Base-by-base conservation (phyloP, 2,797 vertebrate genomes). In the Melanotaenia nigrans region DNA sequence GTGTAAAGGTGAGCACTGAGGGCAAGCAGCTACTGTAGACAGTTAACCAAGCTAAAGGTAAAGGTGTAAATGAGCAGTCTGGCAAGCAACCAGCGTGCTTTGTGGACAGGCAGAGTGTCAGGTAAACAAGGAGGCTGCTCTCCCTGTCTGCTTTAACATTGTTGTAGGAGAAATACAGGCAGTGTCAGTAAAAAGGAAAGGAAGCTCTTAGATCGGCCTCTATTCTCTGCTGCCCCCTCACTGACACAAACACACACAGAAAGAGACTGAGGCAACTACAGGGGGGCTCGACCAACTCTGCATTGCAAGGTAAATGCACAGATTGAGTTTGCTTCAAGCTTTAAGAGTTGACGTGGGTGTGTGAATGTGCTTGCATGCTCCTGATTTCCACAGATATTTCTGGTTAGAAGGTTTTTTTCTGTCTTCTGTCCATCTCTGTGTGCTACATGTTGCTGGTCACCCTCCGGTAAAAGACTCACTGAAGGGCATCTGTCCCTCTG, bases 271-370 rank as follows among this genome's bases (percentile, higher is more conserved):
- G 25, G 84, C 78, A 6, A 71, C 82, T 0, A 61, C 90, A 69
- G 92, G 83, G 81, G 85, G 24, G 62, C 81, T 67, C 90, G 88
- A 65, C 85, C 40, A 86, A 83, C 61, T 82, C 85, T 4, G 88
- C 93, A 81, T 75, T 90, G 49, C 89, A 93, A 96, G 96, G 97
- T 97, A 96, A 95, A 86, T 75, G 35, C 72, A 72, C 69, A 70
- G 20, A 81, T 73, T 75, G 18, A 30, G 18, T 70, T 74, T 69
- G 32, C 18, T 77, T 36, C 25, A 24, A 24, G 28, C 54, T 77
- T 20, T 9, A 28, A 56, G 16, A 12, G 54, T 51, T 51, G 12
- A 54, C 10, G 1, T 71, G 25, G 5, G 33, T 45, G 14, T n/a
- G 32, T 63, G 33, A 20, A 38, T 65, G 61, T 58, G 32, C 18